Evolutionary conservation across 2,888 invertebrate genomes (phyloP).

Genomic region (Platycheirus albimanus): DNA sequence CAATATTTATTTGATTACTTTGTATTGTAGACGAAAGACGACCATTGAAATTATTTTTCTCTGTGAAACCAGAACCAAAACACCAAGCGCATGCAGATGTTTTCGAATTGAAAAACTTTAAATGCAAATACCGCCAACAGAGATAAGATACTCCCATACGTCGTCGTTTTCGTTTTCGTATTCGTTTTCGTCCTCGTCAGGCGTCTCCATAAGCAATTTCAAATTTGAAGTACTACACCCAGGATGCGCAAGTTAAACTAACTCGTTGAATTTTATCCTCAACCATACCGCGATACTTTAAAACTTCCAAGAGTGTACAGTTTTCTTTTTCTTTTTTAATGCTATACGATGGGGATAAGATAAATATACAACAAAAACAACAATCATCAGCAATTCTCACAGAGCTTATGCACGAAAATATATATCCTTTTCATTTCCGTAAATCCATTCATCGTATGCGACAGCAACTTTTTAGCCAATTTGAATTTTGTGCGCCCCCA

Average conservation of each 20-base stretch:
- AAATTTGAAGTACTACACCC: conserved; percentile 20
- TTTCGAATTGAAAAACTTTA: conserved; percentile 62
- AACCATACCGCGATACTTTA: not conserved
- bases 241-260: conserved; percentile 37
- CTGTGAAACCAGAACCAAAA: not conserved
- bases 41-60: conserved; percentile 26
- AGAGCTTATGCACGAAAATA: conserved; percentile 29
- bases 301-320: not conserved
- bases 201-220: conserved; percentile 21
- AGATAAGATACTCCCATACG: not conserved
- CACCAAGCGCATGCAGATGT: conserved; percentile 18
- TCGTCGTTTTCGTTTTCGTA: conserved; percentile 12
- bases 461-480: conserved; percentile 61
- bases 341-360: conserved; percentile 1
- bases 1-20: conserved; percentile 56
- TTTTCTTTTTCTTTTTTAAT: conserved; percentile 16
- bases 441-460: conserved; percentile 40
- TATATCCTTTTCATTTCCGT: conserved; percentile 29
- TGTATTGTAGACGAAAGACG: conserved; percentile 20
- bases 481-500: conserved; percentile 52
- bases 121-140: conserved; percentile 38
- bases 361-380: conserved; percentile 12
- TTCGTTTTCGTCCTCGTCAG: not conserved
- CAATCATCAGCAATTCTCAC: conserved; percentile 46
- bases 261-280: conserved; percentile 13